A percentile compares a stretch with the other conserved stretches of the same genome.
Evolutionary conservation across 2,888 invertebrate species (phyloP).

Genomic region (Hyppa rectilinea): DNA sequence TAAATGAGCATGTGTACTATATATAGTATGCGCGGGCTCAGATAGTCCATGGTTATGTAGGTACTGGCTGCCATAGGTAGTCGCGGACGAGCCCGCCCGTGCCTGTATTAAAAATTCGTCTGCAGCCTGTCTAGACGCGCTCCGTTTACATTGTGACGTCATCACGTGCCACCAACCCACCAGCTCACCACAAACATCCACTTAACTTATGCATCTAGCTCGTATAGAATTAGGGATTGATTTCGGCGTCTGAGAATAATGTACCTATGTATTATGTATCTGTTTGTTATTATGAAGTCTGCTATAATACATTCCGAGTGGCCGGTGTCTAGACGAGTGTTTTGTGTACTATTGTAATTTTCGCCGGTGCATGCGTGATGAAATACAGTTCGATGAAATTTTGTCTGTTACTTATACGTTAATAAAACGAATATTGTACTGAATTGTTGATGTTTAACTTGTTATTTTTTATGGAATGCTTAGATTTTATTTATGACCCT

Average conservation of each 20-base stretch:
- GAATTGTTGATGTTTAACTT: not conserved
- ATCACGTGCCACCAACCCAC: slow-evolving; percentile 61
- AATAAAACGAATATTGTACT: slow-evolving; percentile 27
- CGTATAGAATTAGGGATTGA: slow-evolving; percentile 58
- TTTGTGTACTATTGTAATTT: slow-evolving; percentile 61
- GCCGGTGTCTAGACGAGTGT: slow-evolving; percentile 57
- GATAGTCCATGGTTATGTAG: slow-evolving; percentile 35
- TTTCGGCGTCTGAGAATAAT: slow-evolving; percentile 50
- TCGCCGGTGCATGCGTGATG: slow-evolving; percentile 37
- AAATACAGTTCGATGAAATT: slow-evolving; percentile 47
- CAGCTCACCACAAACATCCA: slow-evolving; percentile 73
- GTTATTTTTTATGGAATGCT: not conserved
- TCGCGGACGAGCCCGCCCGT: slow-evolving; percentile 61
- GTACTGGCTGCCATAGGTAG: slow-evolving; percentile 56
- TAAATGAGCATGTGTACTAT: not conserved
- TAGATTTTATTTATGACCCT: not conserved
- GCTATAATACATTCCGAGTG: slow-evolving; percentile 53
- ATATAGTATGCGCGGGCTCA: slow-evolving; percentile 6
- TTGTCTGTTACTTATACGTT: slow-evolving; percentile 28
- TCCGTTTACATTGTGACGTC: slow-evolving; percentile 79
- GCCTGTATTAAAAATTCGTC: slow-evolving; percentile 85
- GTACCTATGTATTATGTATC: slow-evolving; percentile 54
- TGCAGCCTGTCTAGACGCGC: slow-evolving; percentile 86
- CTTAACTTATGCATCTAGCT: slow-evolving; percentile 67
- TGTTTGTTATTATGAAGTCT: slow-evolving; percentile 55